phyloP scores from a whole-genome alignment of 2,888 invertebrate genomes.

The Drosophila mimetica region DNA sequence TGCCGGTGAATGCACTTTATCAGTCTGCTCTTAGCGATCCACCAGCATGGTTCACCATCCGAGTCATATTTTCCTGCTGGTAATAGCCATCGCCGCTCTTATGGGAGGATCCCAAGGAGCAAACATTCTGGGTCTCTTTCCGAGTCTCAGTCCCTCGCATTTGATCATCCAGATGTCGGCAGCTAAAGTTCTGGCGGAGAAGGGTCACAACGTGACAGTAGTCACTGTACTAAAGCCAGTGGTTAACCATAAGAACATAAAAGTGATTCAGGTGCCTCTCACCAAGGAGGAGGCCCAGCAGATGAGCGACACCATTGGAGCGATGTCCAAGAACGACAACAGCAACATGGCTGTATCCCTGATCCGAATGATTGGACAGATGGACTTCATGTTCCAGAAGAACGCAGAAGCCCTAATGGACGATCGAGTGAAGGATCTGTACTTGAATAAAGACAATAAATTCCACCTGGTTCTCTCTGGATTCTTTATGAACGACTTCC shows the following conservation, averaged over 20 bases:
- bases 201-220: slow-evolving; percentile 83
- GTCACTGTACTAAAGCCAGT: slow-evolving; percentile 60
- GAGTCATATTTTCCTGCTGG: slow-evolving; percentile 8
- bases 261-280: neutral
- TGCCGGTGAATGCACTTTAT: neutral
- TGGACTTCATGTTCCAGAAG: neutral
- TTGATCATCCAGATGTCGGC: slow-evolving; percentile 79
- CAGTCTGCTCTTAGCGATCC: neutral
- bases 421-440: neutral
- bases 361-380: neutral
- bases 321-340: neutral
- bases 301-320: neutral
- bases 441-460: neutral
- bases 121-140: slow-evolving; percentile 15
- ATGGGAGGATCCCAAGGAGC: slow-evolving; percentile 50
- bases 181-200: slow-evolving; percentile 71
- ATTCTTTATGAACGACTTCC: slow-evolving; percentile 3
- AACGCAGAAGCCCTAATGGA: neutral
- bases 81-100: slow-evolving; percentile 10
- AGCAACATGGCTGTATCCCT: neutral
- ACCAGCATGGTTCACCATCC: neutral
- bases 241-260: slow-evolving; percentile 2
- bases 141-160: slow-evolving; percentile 80
- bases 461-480: slow-evolving; percentile 2
- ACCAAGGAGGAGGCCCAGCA: slow-evolving; percentile 1